Conservation (phyloP, 2,113 vertebrate genomes). For the Scatophagus argus region DNA sequence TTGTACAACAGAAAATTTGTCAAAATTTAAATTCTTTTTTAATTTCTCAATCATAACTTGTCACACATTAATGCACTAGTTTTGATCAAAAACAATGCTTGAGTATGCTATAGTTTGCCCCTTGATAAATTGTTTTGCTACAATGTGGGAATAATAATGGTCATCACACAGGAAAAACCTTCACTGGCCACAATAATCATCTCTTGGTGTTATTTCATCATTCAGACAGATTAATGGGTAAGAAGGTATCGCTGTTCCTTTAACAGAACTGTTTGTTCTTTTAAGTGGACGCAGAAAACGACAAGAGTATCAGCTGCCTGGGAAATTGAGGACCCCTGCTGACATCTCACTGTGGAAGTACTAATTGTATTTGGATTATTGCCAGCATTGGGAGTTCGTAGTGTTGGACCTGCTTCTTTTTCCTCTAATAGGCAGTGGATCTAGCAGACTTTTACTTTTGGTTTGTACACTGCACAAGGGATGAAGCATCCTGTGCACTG, state of each 20-base stretch:
- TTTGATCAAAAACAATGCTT: background rate
- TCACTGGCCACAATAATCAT: conserved; percentile 46
- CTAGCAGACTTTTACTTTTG: background rate
- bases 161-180: conserved; percentile 33
- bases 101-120: conserved; percentile 28
- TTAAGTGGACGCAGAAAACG: conserved; percentile 24
- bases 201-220: background rate
- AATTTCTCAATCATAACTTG: background rate
- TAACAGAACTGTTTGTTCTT: conserved; percentile 49
- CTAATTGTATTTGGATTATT: conserved; percentile 62
- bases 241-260: conserved; percentile 4
- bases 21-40: background rate
- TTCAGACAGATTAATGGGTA: background rate
- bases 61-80: background rate
- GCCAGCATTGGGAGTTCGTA: conserved; percentile 34
- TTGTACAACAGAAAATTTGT: background rate
- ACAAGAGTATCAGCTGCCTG: conserved; percentile 17
- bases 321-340: conserved; percentile 42
- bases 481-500: conserved; percentile 50
- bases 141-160: conserved; percentile 13
- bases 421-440: background rate
- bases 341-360: conserved; percentile 52
- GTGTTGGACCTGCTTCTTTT: background rate
- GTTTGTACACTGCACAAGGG: conserved; percentile 4
- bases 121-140: background rate